Conservation (phyloP, 1,140 invertebrate genomes). For the Trachelipus rathkii region DNA sequence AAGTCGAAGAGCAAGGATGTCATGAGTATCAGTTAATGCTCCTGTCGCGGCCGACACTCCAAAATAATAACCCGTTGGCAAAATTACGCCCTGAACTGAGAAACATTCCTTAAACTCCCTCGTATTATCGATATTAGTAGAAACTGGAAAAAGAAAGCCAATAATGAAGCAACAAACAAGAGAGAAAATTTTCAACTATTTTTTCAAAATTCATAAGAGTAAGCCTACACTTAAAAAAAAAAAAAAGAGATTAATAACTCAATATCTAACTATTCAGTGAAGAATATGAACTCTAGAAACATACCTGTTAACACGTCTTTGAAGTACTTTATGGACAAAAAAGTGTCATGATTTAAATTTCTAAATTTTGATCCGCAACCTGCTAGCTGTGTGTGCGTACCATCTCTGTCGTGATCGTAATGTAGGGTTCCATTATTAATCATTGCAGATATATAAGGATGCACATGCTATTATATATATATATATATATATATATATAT, state of each 20-base stretch:
- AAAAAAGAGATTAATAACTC: not conserved
- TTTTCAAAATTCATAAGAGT: no score
- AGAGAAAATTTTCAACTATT: no score
- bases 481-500: not conserved
- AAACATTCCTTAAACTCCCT: constrained; percentile 93
- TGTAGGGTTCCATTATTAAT: constrained; percentile 90
- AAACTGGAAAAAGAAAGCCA: constrained; percentile 59
- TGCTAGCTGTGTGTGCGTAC: constrained; percentile 92
- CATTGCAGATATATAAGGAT: constrained; percentile 98
- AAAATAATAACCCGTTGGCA: constrained; percentile 94
- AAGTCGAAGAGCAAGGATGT: constrained; percentile 84
- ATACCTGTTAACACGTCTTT: constrained; percentile 78
- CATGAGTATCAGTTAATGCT: constrained; percentile 81
- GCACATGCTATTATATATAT: constrained; percentile 70
- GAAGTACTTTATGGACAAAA: constrained; percentile 85
- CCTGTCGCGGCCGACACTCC: constrained; percentile 94
- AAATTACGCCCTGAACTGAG: constrained; percentile 75
- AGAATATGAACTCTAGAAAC: constrained; percentile 15
- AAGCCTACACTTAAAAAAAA: not conserved
- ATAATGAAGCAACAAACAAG: not conserved
- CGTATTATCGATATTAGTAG: constrained; percentile 85
- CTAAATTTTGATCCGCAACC: constrained; percentile 92
- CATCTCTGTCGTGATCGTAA: constrained; percentile 98
- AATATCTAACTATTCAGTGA: not conserved
- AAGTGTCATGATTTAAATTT: constrained; percentile 87